Percentiles rank a stretch among this genome's conserved stretches.
Conservation (phyloP, 2,888 invertebrate species). For the Caenorhabditis japonica region DNA sequence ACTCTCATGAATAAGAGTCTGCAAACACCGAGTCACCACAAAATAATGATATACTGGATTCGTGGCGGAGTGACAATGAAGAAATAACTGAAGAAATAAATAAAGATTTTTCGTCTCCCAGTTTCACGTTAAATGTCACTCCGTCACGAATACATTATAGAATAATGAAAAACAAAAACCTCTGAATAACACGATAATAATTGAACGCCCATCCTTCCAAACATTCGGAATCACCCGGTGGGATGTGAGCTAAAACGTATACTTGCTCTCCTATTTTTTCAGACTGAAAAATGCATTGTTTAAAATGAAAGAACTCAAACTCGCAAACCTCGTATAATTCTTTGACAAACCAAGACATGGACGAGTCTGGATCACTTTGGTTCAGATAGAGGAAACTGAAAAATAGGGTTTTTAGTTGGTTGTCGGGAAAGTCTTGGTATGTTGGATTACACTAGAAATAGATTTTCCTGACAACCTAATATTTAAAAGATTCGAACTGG, state of each 20-base stretch:
- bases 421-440: too few species aligned
- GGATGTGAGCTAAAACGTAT: slow-evolving; percentile 88
- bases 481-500: too few species aligned
- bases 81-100: too few species aligned
- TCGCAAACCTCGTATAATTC: slow-evolving; percentile 80
- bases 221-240: slow-evolving; percentile 84
- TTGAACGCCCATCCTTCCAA: slow-evolving; percentile 89
- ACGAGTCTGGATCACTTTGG: slow-evolving; percentile 86
- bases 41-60: too few species aligned
- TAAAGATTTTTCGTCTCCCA: too few species aligned
- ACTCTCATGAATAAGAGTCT: too few species aligned
- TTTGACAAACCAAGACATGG: slow-evolving; percentile 87
- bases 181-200: slow-evolving; percentile 79
- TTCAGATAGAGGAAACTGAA: slow-evolving; percentile 85
- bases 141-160: background rate
- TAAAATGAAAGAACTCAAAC: background rate
- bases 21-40: too few species aligned
- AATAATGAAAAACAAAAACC: slow-evolving; percentile 59
- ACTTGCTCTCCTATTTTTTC: slow-evolving; percentile 84
- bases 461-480: too few species aligned
- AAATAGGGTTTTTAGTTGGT: background rate
- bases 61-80: too few species aligned
- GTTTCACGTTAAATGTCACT: background rate
- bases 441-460: too few species aligned
- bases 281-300: slow-evolving; percentile 80